Evolutionary conservation across 2,797 vertebrate species (phyloP).

Genomic region (Tympanoctomys barrerae): DNA sequence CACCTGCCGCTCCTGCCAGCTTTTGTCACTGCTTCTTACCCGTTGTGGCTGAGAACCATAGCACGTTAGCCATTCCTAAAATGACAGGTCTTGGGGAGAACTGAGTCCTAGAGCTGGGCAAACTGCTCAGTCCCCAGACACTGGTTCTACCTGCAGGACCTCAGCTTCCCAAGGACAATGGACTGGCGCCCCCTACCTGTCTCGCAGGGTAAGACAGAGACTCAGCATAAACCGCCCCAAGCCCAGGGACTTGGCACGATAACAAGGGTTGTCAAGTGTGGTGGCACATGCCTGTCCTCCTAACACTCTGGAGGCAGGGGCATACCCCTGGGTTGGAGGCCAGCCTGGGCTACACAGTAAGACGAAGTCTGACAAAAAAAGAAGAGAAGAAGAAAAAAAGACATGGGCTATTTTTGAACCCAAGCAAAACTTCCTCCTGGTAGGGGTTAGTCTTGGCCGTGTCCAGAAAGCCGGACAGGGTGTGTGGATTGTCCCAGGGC

Average conservation of each 20-base stretch:
- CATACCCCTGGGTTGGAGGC: neutral
- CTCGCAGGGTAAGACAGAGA: neutral
- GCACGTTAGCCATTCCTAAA: neutral
- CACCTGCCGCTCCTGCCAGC: neutral
- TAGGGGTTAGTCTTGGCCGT: neutral
- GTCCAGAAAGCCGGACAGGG: too few relatives aligned
- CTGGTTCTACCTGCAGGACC: accelerated
- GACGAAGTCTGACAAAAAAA: neutral
- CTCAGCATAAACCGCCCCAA: too few relatives aligned
- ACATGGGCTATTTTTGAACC: too few relatives aligned
- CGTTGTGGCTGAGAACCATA: neutral
- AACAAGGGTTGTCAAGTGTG: neutral
- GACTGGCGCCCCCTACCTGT: constrained; percentile 59
- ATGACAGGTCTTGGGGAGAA: neutral
- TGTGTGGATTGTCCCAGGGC: too few relatives aligned
- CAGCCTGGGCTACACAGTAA: neutral
- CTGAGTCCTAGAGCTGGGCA: accelerated
- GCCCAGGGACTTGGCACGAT: neutral
- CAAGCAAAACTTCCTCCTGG: neutral
- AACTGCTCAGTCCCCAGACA: too few relatives aligned
- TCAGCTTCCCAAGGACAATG: neutral
- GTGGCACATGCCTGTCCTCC: too few relatives aligned
- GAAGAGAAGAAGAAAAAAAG: neutral
- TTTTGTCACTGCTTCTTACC: neutral
- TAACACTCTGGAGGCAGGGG: neutral